These are phyloP conservation scores for Peromyscus californicus DNA, from an alignment of 2,113 vertebrate species.

Conservation along the genomic window DNA sequence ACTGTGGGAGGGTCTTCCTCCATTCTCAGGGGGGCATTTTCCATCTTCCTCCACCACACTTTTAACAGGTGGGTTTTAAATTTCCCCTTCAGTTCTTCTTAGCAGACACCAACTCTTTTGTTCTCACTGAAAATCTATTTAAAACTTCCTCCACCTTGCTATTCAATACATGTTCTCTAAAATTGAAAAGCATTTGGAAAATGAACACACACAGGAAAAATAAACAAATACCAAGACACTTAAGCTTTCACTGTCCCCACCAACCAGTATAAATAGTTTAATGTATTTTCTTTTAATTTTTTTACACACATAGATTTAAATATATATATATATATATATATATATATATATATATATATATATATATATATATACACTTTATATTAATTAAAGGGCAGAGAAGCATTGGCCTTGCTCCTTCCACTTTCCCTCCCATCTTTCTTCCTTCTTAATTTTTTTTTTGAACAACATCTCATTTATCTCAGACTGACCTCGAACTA, in stretches of 20 bases:
- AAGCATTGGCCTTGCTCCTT: background rate
- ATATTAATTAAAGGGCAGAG: background rate
- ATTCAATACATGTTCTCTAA: background rate
- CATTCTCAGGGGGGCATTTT: background rate
- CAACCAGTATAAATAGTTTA: background rate
- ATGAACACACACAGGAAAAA: background rate
- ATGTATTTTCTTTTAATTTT: slow-evolving; percentile 24
- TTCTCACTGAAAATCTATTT: background rate
- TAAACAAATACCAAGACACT: background rate
- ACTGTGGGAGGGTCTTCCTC: background rate
- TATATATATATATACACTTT: background rate
- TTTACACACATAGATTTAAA: background rate
- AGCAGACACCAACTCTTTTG: background rate
- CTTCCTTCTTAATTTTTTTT: background rate
- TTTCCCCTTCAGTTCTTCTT: slow-evolving; percentile 12
- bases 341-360: background rate
- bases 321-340: background rate
- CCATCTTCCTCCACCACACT: background rate
- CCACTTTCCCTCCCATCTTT: background rate
- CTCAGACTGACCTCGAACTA: background rate
- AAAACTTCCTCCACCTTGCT: slow-evolving; percentile 19
- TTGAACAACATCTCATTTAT: background rate
- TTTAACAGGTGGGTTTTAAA: background rate
- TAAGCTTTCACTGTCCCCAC: background rate
- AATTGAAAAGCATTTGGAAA: slow-evolving; percentile 46